Percentiles rank a stretch among this genome's conserved stretches.
These are phyloP conservation scores for Bombus haemorrhoidalis DNA, from an alignment of 1,140 invertebrate genomes.

Conservation along the genomic window DNA sequence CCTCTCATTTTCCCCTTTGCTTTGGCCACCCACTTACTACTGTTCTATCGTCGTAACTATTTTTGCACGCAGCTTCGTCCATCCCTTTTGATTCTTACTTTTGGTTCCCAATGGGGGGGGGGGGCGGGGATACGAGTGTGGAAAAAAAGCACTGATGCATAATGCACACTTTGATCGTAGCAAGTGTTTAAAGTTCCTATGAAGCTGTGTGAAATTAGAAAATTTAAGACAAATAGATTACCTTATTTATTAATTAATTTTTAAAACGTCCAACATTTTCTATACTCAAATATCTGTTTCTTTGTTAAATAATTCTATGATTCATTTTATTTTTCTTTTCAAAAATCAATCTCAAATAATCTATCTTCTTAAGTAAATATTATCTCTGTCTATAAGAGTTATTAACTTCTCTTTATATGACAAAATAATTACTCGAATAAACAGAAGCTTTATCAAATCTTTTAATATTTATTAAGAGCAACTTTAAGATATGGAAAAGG, in stretches of 20 bases:
- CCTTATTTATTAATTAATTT: not conserved
- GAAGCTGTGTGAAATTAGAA: not conserved
- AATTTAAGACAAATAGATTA: not conserved
- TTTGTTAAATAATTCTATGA: not conserved
- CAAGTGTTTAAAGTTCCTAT: constrained; percentile 22
- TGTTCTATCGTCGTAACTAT: constrained; percentile 43
- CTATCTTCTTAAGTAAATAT: not conserved
- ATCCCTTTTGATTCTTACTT: constrained; percentile 44
- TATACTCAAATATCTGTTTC: not conserved
- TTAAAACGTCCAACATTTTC: not conserved
- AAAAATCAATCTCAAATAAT: not conserved
- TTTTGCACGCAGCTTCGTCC: constrained; percentile 42
- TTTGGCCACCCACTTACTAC: constrained; percentile 15
- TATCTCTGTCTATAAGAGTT: not conserved
- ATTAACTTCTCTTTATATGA: not conserved
- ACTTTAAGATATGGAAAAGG: not conserved
- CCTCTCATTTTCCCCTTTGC: not conserved
- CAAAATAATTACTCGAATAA: not conserved
- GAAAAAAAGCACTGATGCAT: constrained; percentile 26
- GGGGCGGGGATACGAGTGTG: not conserved
- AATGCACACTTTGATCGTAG: constrained; percentile 39
- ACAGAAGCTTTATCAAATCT: not conserved
- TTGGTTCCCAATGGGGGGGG: constrained; percentile 17
- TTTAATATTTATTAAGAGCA: too few relatives aligned
- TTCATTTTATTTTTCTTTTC: not conserved